A percentile compares a stretch with the other conserved stretches of the same genome.
Evolutionary conservation across 2,888 invertebrate genomes (phyloP).

Genomic region (Timema podura): DNA sequence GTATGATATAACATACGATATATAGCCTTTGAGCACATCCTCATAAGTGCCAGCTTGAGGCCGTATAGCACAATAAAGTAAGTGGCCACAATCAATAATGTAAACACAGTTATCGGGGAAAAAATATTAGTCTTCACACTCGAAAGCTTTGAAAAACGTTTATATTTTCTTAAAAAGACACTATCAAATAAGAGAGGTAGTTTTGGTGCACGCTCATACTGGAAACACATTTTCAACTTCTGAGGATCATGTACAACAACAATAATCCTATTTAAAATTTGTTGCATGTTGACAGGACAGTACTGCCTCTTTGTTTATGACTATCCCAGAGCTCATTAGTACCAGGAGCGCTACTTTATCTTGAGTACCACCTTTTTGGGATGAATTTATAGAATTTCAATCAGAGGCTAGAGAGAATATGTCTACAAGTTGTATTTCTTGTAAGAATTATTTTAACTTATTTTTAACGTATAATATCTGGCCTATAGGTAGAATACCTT

Average conservation of each 20-base stretch:
- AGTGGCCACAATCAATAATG: not conserved
- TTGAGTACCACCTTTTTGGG: not conserved
- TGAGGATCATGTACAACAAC: not conserved
- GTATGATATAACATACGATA: not conserved
- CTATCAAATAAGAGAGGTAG: not conserved
- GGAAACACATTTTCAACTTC: not conserved
- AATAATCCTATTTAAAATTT: not conserved
- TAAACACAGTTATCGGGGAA: not conserved
- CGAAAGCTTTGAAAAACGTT: not conserved
- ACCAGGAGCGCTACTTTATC: not conserved
- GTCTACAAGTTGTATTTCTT: too few relatives aligned
- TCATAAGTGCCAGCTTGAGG: not conserved
- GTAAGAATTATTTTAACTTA: too few relatives aligned
- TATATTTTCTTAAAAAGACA: conserved; percentile 3
- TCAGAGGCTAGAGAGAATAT: too few relatives aligned
- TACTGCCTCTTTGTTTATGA: not conserved
- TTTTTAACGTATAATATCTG: too few relatives aligned
- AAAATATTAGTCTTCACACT: not conserved
- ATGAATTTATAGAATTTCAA: too few relatives aligned
- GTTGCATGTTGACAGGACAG: not conserved
- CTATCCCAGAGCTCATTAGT: not conserved
- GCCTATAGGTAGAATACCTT: too few relatives aligned
- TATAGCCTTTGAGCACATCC: not conserved
- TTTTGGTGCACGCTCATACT: conserved; percentile 6
- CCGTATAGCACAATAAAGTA: conserved; percentile 2